These are phyloP conservation scores for Brachionus asplanchnoidis DNA, from an alignment of 1,140 invertebrate genomes.

Conservation along the genomic window DNA sequence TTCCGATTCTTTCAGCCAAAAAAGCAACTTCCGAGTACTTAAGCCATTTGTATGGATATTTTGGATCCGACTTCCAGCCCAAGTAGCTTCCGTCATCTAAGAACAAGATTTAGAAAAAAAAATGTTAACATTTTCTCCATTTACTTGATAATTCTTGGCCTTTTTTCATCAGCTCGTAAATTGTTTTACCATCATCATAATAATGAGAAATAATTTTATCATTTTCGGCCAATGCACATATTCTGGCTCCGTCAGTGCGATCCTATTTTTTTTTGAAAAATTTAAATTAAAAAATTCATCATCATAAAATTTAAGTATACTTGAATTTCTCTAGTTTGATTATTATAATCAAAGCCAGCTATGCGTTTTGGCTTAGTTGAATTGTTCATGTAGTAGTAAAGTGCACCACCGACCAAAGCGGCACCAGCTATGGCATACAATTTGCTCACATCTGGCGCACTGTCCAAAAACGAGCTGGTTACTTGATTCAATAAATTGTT, in stretches of 20 bases:
- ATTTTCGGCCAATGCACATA: background rate
- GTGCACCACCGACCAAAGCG: background rate
- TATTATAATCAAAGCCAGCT: background rate
- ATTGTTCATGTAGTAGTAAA: conserved; percentile 27
- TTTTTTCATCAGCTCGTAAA: conserved; percentile 18
- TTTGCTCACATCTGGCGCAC: background rate
- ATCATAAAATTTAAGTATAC: background rate
- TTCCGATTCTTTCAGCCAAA: background rate
- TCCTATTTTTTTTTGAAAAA: background rate
- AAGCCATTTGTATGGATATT: conserved; percentile 19
- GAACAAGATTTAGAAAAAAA: background rate
- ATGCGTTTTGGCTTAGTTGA: background rate
- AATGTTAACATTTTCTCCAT: background rate
- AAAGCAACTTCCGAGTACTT: conserved; percentile 32
- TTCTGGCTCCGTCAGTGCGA: background rate
- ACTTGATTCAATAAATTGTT: conserved; percentile 22
- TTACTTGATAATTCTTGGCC: background rate
- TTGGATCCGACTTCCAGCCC: conserved; percentile 9
- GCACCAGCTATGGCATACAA: conserved; percentile 35
- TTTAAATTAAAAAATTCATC: background rate
- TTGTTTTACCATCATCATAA: conserved; percentile 29
- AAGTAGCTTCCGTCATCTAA: conserved; percentile 20
- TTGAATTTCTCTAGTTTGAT: conserved; percentile 34
- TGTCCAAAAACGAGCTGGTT: background rate
- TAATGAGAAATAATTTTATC: background rate